Conservation (phyloP, 2,797 vertebrate genomes). For the Siniperca obscura region DNA sequence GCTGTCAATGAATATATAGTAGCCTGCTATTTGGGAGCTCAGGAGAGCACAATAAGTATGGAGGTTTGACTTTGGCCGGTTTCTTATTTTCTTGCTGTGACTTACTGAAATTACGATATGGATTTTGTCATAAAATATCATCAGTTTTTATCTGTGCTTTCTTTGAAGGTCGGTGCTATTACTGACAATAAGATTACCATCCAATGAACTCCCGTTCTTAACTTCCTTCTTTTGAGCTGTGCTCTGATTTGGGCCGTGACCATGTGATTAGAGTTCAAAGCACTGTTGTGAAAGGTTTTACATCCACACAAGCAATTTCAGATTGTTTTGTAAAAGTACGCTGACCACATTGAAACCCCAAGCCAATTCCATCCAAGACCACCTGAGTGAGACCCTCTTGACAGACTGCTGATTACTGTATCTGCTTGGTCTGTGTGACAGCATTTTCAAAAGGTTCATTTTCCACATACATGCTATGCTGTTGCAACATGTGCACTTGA, state of each 20-base stretch:
- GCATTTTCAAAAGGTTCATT: neutral
- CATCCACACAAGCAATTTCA: constrained; percentile 3
- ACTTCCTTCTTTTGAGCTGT: neutral
- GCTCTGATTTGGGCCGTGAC: neutral
- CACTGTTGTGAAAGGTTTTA: neutral
- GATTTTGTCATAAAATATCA: constrained; percentile 9
- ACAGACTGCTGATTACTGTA: neutral
- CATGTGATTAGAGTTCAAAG: neutral
- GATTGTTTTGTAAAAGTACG: constrained; percentile 2
- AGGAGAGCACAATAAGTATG: neutral
- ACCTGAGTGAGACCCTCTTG: neutral
- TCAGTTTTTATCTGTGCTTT: neutral
- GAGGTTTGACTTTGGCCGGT: neutral
- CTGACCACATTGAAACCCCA: neutral
- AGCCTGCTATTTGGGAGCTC: constrained; percentile 18
- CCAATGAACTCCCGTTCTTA: neutral
- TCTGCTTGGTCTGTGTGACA: neutral
- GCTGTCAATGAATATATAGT: constrained; percentile 47
- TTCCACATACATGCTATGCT: neutral
- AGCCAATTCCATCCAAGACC: neutral
- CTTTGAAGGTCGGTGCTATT: neutral
- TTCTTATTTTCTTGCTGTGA: constrained; percentile 26
- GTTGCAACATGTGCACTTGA: neutral
- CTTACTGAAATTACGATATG: constrained; percentile 12
- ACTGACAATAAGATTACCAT: neutral